A percentile compares a stretch with the other conserved stretches of the same genome.
These are phyloP conservation scores for Eustalomyia histrio DNA, from an alignment of 2,888 invertebrate genomes.

Conservation along the genomic window DNA sequence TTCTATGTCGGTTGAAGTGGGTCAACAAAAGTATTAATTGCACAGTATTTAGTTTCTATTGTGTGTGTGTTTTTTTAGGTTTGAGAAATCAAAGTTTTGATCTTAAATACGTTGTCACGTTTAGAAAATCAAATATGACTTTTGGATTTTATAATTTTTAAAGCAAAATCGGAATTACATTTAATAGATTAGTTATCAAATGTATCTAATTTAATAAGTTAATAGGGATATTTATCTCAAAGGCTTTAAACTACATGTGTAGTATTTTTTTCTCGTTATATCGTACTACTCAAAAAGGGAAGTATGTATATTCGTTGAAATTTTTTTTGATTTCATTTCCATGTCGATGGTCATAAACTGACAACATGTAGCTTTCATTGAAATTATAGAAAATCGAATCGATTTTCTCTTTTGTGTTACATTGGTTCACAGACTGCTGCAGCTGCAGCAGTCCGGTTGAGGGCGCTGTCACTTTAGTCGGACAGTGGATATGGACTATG, in stretches of 20 bases:
- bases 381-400: too few species aligned
- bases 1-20: slow-evolving; percentile 20
- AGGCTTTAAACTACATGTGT: neutral
- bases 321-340: too few species aligned
- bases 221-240: neutral
- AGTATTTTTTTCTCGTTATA: neutral
- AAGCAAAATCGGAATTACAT: neutral
- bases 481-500: too few species aligned
- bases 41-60: slow-evolving; percentile 19
- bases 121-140: neutral
- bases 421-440: too few species aligned
- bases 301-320: too few species aligned
- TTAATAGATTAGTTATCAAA: neutral
- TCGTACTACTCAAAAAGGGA: too few species aligned
- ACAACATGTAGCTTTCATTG: too few species aligned
- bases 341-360: too few species aligned
- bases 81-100: neutral
- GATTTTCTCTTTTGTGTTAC: too few species aligned
- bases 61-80: neutral
- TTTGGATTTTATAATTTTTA: neutral
- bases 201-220: neutral
- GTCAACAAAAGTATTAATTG: slow-evolving; percentile 41
- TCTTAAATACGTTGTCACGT: neutral
- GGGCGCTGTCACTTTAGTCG: too few species aligned
- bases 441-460: too few species aligned